These are phyloP conservation scores for Tuberolachnus salignus DNA, from an alignment of 2,888 invertebrate genomes.

Conservation along the genomic window DNA sequence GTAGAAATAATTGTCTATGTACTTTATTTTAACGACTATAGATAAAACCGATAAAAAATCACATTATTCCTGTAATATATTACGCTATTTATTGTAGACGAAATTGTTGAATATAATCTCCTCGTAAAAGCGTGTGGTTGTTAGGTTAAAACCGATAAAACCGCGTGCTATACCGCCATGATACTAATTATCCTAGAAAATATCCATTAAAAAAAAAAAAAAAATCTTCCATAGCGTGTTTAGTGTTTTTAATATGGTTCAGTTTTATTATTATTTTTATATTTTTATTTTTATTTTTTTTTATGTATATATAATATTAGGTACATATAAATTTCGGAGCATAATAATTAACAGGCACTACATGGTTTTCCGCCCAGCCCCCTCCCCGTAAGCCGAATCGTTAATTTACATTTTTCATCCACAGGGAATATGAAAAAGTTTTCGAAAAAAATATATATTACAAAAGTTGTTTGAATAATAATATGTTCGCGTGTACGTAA, in stretches of 20 bases:
- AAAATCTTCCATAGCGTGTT: not conserved
- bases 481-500: not conserved
- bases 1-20: not conserved
- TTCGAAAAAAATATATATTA: not conserved
- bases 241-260: not conserved
- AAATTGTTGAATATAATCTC: constrained; percentile 7
- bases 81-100: not conserved
- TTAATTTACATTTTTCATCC: constrained; percentile 41
- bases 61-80: not conserved
- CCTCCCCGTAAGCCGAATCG: not conserved
- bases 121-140: not conserved
- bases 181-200: constrained; percentile 19
- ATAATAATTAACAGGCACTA: constrained; percentile 25
- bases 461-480: constrained; percentile 2
- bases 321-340: not conserved
- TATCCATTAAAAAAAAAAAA: constrained; percentile 14
- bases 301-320: not conserved
- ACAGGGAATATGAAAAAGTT: not conserved
- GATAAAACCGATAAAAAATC: not conserved
- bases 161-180: not conserved
- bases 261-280: not conserved
- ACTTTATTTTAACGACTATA: not conserved
- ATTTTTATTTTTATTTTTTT: not conserved
- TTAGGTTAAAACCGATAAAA: constrained; percentile 8
- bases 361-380: not conserved